phyloP scores from a whole-genome alignment of 1,140 invertebrate genomes.

The Pseudomyrmex cubaensis region DNA sequence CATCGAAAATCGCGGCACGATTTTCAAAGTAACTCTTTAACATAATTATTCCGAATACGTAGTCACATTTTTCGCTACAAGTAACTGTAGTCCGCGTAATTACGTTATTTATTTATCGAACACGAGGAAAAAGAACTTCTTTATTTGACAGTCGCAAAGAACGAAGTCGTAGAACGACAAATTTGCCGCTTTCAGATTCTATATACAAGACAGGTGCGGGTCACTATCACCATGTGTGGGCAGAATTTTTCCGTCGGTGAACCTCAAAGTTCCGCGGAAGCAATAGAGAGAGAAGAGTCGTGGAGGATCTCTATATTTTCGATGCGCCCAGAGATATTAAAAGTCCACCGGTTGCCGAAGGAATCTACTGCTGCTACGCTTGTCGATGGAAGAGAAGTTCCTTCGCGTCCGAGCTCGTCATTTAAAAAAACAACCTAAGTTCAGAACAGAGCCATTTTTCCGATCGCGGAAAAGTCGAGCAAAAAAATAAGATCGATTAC shows the following conservation, averaged over 20 bases:
- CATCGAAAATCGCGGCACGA: background rate
- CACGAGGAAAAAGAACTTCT: background rate
- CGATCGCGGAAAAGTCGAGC: background rate
- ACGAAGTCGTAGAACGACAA: background rate
- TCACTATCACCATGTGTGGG: constrained; percentile 21
- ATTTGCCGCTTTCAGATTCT: background rate
- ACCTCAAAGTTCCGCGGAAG: constrained; percentile 31
- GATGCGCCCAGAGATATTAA: constrained; percentile 44
- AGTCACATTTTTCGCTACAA: background rate
- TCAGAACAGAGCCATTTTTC: background rate
- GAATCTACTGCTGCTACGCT: constrained; percentile 20
- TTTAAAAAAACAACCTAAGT: background rate
- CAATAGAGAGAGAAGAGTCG: constrained; percentile 6
- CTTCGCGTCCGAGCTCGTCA: background rate
- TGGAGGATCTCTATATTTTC: constrained; percentile 51
- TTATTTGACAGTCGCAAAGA: background rate
- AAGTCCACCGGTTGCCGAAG: constrained; percentile 19
- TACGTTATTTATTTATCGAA: too few relatives aligned
- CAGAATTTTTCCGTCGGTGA: constrained; percentile 21
- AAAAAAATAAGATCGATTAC: too few relatives aligned
- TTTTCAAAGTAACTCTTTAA: background rate
- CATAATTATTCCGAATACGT: constrained; percentile 23
- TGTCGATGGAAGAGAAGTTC: constrained; percentile 32
- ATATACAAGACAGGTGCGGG: background rate
- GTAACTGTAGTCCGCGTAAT: too few relatives aligned